These are phyloP conservation scores for Tachystola acroxantha DNA, from an alignment of 2,888 invertebrate species.

Conservation along the genomic window DNA sequence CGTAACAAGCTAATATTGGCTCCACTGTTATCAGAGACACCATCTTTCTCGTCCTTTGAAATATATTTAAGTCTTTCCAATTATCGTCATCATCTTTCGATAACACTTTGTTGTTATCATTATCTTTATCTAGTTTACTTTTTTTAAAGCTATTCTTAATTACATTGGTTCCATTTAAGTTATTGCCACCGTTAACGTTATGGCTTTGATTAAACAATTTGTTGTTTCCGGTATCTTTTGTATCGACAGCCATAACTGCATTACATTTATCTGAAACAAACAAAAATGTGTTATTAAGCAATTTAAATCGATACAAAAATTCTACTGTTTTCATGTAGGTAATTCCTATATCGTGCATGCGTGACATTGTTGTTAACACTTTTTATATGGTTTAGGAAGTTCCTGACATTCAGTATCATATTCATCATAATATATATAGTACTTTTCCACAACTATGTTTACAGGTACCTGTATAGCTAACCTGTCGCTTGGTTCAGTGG, in stretches of 20 bases:
- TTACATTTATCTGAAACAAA: conserved; percentile 45
- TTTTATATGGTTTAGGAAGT: no score
- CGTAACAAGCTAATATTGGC: conserved; percentile 86
- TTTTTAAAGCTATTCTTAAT: conserved; percentile 49
- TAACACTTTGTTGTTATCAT: conserved; percentile 23
- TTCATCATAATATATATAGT: no score
- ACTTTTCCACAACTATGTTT: no score
- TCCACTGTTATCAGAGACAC: conserved; percentile 84
- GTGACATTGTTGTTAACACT: no score
- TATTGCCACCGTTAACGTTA: conserved; percentile 40
- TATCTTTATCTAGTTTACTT: conserved; percentile 37
- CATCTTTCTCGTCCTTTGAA: conserved; percentile 77
- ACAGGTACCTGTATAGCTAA: no score
- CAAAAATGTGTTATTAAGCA: no score
- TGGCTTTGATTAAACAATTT: conserved; percentile 41
- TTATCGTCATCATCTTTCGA: conserved; percentile 36
- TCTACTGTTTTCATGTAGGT: no score
- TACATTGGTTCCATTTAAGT: conserved; percentile 54
- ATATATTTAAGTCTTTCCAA: conserved; percentile 72
- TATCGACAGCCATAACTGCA: conserved; percentile 46
- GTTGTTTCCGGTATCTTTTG: conserved; percentile 42
- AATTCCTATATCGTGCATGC: no score
- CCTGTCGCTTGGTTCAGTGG: conserved; percentile 12
- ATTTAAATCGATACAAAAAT: no score
- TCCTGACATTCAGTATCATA: no score